Conservation (phyloP, 1,140 invertebrate genomes). For the Eurosta solidaginis region DNA sequence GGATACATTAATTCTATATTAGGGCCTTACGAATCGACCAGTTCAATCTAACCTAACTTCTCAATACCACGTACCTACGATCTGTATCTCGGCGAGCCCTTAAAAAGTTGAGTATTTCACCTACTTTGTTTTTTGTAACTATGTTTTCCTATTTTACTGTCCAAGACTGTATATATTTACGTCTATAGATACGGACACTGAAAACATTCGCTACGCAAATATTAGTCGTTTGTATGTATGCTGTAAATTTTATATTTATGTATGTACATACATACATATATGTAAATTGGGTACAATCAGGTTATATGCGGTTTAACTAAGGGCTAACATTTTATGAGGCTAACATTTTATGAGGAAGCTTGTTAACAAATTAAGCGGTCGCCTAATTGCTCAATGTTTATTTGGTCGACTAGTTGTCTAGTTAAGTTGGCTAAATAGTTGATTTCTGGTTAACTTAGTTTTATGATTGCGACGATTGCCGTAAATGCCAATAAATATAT, state of each 20-base stretch:
- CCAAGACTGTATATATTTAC: not conserved
- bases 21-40: too few species aligned
- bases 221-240: not conserved
- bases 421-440: not conserved
- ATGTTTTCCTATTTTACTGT: too few species aligned
- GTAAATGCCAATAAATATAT: not conserved
- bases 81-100: too few species aligned
- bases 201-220: too few species aligned
- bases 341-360: constrained; percentile 23
- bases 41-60: too few species aligned
- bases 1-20: too few species aligned
- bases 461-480: not conserved
- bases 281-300: not conserved
- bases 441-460: not conserved
- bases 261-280: not conserved
- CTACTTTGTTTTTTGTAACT: too few species aligned
- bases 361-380: constrained; percentile 28
- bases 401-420: constrained; percentile 2
- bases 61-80: too few species aligned
- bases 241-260: not conserved
- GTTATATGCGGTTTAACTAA: not conserved
- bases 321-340: constrained; percentile 15
- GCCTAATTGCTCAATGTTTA: constrained; percentile 2
- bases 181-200: not conserved
- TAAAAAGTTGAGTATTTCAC: too few species aligned